These are phyloP conservation scores for Aptenodytes patagonicus DNA, from an alignment of 2,113 vertebrate species.

Conservation along the genomic window DNA sequence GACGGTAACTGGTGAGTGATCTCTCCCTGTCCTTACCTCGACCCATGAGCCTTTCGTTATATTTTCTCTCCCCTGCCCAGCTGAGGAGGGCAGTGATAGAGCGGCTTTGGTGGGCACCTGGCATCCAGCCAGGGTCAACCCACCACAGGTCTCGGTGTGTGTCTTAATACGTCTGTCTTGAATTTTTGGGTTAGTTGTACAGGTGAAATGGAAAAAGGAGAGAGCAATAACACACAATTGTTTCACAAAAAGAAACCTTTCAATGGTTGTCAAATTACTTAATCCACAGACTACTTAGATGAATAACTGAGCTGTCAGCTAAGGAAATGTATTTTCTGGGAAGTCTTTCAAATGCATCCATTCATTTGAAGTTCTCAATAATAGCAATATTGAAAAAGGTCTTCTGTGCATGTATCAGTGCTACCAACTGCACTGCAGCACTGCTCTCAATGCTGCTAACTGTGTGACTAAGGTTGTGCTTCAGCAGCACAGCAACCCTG, in stretches of 20 bases:
- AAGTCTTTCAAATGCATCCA: slow-evolving; percentile 45
- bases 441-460: background rate
- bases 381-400: slow-evolving; percentile 32
- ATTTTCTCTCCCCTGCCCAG: background rate
- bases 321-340: slow-evolving; percentile 38
- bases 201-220: slow-evolving; percentile 5
- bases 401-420: background rate
- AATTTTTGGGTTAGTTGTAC: slow-evolving; percentile 21
- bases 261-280: slow-evolving; percentile 51
- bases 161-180: background rate
- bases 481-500: background rate
- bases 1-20: too few species aligned
- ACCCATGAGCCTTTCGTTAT: background rate
- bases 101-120: background rate
- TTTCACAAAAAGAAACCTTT: slow-evolving; percentile 47
- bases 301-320: slow-evolving; percentile 26
- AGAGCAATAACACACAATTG: slow-evolving; percentile 7
- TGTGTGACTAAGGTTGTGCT: background rate
- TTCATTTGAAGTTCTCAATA: slow-evolving; percentile 40
- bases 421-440: background rate
- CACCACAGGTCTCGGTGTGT: background rate
- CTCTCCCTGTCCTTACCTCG: too few species aligned
- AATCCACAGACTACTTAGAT: slow-evolving; percentile 42
- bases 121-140: background rate
- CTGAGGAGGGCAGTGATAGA: background rate